Evolutionary conservation across 1,140 invertebrate species (phyloP), one percentile per base, ranked within the genome.

Genomic region (Zaprionus africanus): DNA sequence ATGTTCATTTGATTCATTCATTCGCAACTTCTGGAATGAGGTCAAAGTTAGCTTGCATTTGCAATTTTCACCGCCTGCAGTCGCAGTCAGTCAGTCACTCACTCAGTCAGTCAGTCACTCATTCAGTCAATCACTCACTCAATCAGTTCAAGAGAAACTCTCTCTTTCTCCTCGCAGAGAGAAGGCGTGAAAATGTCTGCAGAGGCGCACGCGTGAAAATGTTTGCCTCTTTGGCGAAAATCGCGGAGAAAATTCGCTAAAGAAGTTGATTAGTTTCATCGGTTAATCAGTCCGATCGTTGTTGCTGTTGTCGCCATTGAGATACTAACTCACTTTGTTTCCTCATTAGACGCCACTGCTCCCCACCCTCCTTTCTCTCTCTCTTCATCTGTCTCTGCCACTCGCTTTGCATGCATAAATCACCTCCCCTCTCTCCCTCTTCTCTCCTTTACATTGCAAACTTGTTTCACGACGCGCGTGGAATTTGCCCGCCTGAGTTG

Each of bases 371-470:
- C 19, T 0, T 0, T 13, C 38, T 41, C 15, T 4, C 38, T 22
- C 12, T 5, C 38, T 31, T 1, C 15, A 15, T 13, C 38, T 41
- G 4, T 5, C 46, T 22, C 12, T 19, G 9, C 22, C 65, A 66
- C 65, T 69, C 57, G 49, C 65, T 82, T 79, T 76, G 74, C 79
- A 86, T 85, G 70, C 78, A 84, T 86, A 81, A 84, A 84, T 86
- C 82, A 84, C 54, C 53, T 22, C 51, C 28, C 15, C 46, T 11
- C 17, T 9, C 31, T 9, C 31, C 49, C 62, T 53, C 15, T 4
- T 17, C 38, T 19, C 38, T 34, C 34, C 19, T 6, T 1, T 15
- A 7, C 31, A 41, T 13, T 38, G 19, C 19, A 38, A 88, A 87
- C 83, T 68, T 75, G 84, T 87, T 86, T 83, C 57, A 22, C 60